A percentile compares a stretch with the other conserved stretches of the same genome.
These are phyloP conservation scores for Stictocephala bisonia DNA, from an alignment of 2,888 invertebrate genomes.

Conservation along the genomic window DNA sequence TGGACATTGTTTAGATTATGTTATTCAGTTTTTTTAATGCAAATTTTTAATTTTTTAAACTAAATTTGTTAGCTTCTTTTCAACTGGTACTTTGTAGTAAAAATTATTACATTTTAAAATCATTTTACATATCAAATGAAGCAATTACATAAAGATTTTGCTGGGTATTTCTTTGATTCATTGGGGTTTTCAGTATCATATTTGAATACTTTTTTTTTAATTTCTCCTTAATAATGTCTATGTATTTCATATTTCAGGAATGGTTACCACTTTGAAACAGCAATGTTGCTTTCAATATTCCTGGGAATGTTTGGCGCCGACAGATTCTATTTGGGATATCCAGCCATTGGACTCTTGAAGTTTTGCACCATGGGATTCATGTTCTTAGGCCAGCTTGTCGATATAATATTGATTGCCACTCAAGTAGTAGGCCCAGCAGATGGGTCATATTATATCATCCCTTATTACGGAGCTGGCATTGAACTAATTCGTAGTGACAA, in stretches of 20 bases:
- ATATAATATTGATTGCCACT: slow-evolving; percentile 95
- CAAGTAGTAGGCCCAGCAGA: slow-evolving; percentile 95
- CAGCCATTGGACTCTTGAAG: slow-evolving; percentile 93
- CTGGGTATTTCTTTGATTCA: too few species aligned
- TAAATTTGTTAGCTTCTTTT: too few species aligned
- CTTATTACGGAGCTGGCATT: slow-evolving; percentile 91
- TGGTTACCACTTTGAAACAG: slow-evolving; percentile 93
- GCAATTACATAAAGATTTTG: too few species aligned
- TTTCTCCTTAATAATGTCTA: too few species aligned
- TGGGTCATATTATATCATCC: slow-evolving; percentile 93
- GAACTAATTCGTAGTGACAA: slow-evolving; percentile 85
- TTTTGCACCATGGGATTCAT: slow-evolving; percentile 96
- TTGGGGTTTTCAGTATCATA: too few species aligned
- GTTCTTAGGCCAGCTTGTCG: slow-evolving; percentile 94
- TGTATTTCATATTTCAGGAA: slow-evolving; percentile 75
- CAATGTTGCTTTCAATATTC: slow-evolving; percentile 93
- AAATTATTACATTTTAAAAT: too few species aligned
- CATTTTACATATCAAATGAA: too few species aligned
- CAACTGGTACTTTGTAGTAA: too few species aligned
- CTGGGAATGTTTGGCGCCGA: slow-evolving; percentile 98
- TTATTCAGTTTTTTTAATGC: too few species aligned
- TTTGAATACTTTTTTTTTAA: slow-evolving; percentile 19
- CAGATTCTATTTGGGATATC: slow-evolving; percentile 98
- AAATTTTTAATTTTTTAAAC: too few species aligned
- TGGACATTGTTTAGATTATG: too few species aligned